Conservation (phyloP, 2,113 vertebrate genomes). For the Ibidorhyncha struthersii region DNA sequence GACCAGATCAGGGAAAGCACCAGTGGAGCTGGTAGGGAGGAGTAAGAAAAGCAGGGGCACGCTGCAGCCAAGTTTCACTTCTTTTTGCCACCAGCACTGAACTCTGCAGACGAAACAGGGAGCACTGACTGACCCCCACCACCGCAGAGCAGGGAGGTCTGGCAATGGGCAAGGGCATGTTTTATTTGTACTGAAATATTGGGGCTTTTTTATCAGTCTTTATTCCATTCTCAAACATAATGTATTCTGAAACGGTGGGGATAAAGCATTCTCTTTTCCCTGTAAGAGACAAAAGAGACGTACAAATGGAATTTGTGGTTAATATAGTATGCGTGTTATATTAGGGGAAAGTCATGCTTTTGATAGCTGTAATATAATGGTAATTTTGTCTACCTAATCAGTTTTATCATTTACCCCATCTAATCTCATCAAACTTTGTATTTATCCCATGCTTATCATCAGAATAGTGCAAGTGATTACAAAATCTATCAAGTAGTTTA, state of each 20-base stretch:
- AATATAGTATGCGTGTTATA: background rate
- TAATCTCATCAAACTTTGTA: constrained; percentile 42
- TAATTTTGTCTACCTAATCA: constrained; percentile 27
- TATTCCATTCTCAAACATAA: background rate
- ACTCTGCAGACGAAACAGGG: background rate
- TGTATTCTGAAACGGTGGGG: background rate
- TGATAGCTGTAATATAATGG: background rate
- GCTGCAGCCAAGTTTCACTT: background rate
- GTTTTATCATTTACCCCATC: constrained; percentile 44
- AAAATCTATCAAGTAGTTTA: constrained; percentile 33
- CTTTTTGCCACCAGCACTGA: background rate
- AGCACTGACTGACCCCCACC: background rate
- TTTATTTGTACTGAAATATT: background rate
- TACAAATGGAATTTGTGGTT: background rate
- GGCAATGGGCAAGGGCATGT: background rate
- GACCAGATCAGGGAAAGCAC: background rate
- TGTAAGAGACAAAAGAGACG: background rate
- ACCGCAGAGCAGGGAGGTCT: background rate
- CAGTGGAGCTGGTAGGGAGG: background rate
- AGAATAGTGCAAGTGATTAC: constrained; percentile 23
- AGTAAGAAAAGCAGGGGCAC: background rate
- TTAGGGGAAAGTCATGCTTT: background rate
- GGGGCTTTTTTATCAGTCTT: background rate
- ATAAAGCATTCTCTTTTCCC: constrained; percentile 23
- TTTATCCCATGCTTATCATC: constrained; percentile 7